A percentile compares a stretch with the other conserved stretches of the same genome.
Evolutionary conservation across 2,113 vertebrate species (phyloP).

Genomic region (Panthera leo): DNA sequence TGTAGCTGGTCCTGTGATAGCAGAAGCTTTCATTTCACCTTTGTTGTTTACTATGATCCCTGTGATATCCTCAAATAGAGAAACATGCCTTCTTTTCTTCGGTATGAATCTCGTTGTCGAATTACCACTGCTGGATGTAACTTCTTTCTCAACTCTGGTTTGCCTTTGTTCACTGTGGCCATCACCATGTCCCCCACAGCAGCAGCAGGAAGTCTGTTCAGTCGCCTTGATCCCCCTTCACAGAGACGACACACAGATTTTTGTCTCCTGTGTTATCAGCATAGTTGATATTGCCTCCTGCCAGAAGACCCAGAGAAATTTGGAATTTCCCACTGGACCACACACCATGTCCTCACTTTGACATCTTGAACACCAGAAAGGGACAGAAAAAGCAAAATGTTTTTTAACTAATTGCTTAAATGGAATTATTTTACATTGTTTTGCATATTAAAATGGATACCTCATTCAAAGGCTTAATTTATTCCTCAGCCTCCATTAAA

Average conservation of each 20-base stretch:
- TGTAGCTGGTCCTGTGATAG: neutral
- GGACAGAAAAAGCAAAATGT: neutral
- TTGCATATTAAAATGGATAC: conserved; percentile 86
- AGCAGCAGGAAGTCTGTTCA: neutral
- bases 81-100: neutral
- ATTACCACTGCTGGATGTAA: neutral
- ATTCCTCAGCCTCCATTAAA: conserved; percentile 84
- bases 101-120: neutral
- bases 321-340: conserved; percentile 95
- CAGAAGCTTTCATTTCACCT: neutral
- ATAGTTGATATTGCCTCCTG: conserved; percentile 95
- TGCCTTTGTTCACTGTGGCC: neutral
- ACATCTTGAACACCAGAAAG: conserved; percentile 79
- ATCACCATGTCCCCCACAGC: neutral
- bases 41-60: neutral
- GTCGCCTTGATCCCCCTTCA: neutral
- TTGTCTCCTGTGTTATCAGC: conserved; percentile 75
- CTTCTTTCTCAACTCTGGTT: neutral
- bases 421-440: conserved; percentile 85
- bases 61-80: neutral
- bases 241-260: neutral
- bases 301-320: conserved; percentile 94
- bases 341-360: conserved; percentile 91
- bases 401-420: conserved; percentile 71
- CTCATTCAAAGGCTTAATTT: conserved; percentile 84